phyloP scores from a whole-genome alignment of 2,113 vertebrate genomes.

The Candoia aspera region DNA sequence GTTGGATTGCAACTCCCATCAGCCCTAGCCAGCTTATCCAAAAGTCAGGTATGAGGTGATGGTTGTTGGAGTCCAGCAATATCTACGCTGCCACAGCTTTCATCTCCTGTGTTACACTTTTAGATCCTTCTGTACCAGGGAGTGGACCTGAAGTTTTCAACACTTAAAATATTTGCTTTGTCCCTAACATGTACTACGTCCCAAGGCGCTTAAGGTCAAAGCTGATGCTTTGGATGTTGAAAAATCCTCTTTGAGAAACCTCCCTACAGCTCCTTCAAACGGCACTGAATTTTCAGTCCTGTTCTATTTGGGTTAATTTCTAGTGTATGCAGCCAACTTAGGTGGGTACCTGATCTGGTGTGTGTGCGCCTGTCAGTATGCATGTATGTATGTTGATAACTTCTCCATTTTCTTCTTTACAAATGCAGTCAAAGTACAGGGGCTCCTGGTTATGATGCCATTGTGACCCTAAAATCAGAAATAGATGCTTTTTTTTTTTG shows the following conservation, averaged over 20 bases:
- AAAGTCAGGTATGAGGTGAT: neutral
- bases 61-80: neutral
- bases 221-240: neutral
- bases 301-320: neutral
- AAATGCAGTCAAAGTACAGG: slow-evolving; percentile 68
- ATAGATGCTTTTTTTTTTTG: slow-evolving; percentile 38
- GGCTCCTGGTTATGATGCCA: neutral
- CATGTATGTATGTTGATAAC: slow-evolving; percentile 65
- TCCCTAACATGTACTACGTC: neutral
- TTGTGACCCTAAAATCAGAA: slow-evolving; percentile 39
- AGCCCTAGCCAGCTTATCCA: neutral
- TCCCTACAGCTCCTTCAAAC: no score
- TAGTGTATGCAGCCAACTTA: neutral
- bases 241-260: neutral
- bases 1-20: neutral
- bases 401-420: slow-evolving; percentile 66
- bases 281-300: no score
- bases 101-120: neutral
- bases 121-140: neutral
- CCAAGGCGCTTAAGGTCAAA: neutral
- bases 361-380: slow-evolving; percentile 59
- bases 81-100: neutral
- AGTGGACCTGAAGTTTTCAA: neutral
- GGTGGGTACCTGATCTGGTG: neutral
- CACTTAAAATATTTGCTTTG: neutral